Evolutionary conservation across 2,113 vertebrate species (phyloP).

Genomic region (Pycnonotus jocosus): DNA sequence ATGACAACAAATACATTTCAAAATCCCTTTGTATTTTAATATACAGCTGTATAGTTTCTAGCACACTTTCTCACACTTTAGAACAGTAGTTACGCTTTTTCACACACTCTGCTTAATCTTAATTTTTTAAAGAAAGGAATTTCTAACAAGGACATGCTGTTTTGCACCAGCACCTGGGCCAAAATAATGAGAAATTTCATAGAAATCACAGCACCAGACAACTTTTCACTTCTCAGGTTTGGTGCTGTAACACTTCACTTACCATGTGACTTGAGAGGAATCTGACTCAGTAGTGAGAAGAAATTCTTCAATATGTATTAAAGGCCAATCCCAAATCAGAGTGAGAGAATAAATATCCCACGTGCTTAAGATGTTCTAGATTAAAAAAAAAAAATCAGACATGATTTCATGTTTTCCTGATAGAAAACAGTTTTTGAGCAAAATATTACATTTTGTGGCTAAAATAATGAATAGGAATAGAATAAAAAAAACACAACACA

Average conservation of each 20-base stretch:
- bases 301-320: conserved; percentile 81
- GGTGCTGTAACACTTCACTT: background rate
- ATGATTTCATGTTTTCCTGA: background rate
- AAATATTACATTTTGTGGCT: background rate
- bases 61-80: background rate
- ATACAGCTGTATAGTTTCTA: background rate
- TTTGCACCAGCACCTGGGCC: background rate
- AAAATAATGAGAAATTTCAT: background rate
- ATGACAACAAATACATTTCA: background rate
- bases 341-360: conserved; percentile 85
- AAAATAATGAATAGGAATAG: background rate
- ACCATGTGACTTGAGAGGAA: conserved; percentile 75
- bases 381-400: background rate
- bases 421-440: background rate
- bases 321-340: conserved; percentile 83
- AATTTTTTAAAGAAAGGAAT: background rate
- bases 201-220: background rate
- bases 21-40: background rate
- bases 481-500: background rate
- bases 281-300: conserved; percentile 86
- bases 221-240: background rate
- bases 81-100: background rate
- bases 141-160: background rate
- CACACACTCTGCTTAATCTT: background rate
- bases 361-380: conserved; percentile 82